Evolutionary conservation across 1,140 invertebrate species (phyloP), one percentile per base, ranked within the genome.

Genomic region (Diorhabda elongata): DNA sequence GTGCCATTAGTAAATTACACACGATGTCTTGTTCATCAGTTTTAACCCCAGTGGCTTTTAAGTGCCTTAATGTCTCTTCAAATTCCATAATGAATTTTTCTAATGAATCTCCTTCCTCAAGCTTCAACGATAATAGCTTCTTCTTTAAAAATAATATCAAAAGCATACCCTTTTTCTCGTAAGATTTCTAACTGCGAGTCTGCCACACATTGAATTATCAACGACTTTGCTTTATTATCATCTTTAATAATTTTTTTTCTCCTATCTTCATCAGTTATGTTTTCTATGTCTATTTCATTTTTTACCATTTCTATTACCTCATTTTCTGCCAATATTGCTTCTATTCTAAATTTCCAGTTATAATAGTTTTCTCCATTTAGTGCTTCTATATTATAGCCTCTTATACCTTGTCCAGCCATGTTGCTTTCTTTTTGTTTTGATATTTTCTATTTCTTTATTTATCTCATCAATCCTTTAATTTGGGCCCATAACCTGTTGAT

Each of bases 1-100:
- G 61, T 8, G 52, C 44, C 60, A 69, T 57, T 60, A 73, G 57
- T 47, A 73, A 63, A 52, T 68, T 73, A 58, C 69, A 67, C 47
- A 68, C 66, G 4, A 71, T 58, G 61, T 71, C 66, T 58, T 71
- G 58, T 44, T 72, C 70, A 58, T 72, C 64, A 5, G 67, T 67
- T 58, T 64, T 62, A n/a, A 57, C 42, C 7, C 61, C 70, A 56
- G 63, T 64, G 47, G 63, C 44, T 61, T 69, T 73, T 45, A 73
- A 61, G 52, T 73, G 63, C 56, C 72, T 71, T 41, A 69, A 7
- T n/a, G 67, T 67, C 63, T 73, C 60, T 11, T 73, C 71, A 64
- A 72, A 73, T 61, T 73, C 43, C 2, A 41, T 44, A 44, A 73
- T 67, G n/a, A n/a, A n/a, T n/a, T n/a, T n/a, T n/a, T n/a, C n/a